Evolutionary conservation across 2,113 vertebrate genomes (phyloP).

Genomic region (Scalopus aquaticus): DNA sequence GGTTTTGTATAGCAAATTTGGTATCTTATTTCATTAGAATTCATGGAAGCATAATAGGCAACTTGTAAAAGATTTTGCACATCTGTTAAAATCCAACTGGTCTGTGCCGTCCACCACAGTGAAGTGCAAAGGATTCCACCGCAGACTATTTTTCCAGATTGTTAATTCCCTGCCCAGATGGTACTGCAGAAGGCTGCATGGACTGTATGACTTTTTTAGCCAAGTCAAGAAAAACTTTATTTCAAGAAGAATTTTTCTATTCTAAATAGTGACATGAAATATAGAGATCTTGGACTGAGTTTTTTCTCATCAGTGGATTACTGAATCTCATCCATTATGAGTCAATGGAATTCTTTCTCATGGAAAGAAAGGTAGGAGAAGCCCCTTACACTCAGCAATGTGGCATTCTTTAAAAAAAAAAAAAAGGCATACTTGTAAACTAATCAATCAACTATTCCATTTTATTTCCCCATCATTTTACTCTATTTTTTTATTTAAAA

Average conservation of each 20-base stretch:
- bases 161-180: conserved; percentile 84
- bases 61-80: conserved; percentile 61
- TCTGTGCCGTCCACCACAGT: conserved; percentile 66
- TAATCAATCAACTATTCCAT: neutral
- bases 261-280: conserved; percentile 76
- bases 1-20: neutral
- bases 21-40: conserved; percentile 16
- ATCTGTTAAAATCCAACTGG: conserved; percentile 71
- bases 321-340: neutral
- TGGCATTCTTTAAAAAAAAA: neutral
- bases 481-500: neutral
- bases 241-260: conserved; percentile 82
- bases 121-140: conserved; percentile 75
- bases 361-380: neutral
- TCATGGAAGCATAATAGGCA: conserved; percentile 4
- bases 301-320: neutral
- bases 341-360: neutral
- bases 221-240: conserved; percentile 85
- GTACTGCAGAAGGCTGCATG: conserved; percentile 79
- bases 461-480: neutral
- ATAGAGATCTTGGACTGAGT: conserved; percentile 64
- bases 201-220: conserved; percentile 84
- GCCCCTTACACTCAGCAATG: neutral
- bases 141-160: conserved; percentile 81
- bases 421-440: neutral